Base-by-base conservation (phyloP, 92 coral and sea anemone species). In the Epizoanthus stellaris region DNA sequence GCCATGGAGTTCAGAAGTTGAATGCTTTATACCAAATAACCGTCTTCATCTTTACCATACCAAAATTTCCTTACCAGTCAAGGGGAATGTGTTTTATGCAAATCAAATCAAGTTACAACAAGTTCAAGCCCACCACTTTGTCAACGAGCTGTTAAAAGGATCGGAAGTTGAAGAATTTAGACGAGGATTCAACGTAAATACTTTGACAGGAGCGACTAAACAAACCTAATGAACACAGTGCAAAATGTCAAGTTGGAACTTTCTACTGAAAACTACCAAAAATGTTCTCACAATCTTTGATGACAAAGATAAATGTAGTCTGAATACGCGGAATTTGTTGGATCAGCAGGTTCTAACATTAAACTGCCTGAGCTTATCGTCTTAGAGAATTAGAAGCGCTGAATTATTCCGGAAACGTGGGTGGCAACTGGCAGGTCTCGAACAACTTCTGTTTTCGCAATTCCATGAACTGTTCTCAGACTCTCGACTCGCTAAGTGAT, bases 161-260 rank as follows among this genome's bases (percentile, higher is more conserved):
- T 34, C 82, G 82, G 82, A 77, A 77, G 63, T 39, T 21, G 38
- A 77, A 77, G 70, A 77, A 77, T 77, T 77, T 19, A 40, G 45
- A 39, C 36, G n/a, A 40, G 62, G 82, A 77, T 77, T 77, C 45
- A 77, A 34, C 25, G 56, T 13, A 40, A 77, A 77, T 40, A 42
- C 70, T 40, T 77, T 77, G 82, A 77, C 82, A 76, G 20, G 10
- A 62, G 54, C 38, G 25, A 19, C 70, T 54, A 30, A n/a, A 58
- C 30, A 34, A 60, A n/a, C n/a, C 42, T n/a, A 7, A 60, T 38
- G 19, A 38, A 17, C 16, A 13, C 8, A 61, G 21, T 17, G 57
- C 10, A 77, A 7, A 8, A 4, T 9, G 12, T 25, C 63, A 20
- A 3, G 20, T 8, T 11, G 2, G 45, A 75, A 25, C 49, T 8